Conservation (phyloP, 2,797 vertebrate genomes). For the Malacoraja senta region DNA sequence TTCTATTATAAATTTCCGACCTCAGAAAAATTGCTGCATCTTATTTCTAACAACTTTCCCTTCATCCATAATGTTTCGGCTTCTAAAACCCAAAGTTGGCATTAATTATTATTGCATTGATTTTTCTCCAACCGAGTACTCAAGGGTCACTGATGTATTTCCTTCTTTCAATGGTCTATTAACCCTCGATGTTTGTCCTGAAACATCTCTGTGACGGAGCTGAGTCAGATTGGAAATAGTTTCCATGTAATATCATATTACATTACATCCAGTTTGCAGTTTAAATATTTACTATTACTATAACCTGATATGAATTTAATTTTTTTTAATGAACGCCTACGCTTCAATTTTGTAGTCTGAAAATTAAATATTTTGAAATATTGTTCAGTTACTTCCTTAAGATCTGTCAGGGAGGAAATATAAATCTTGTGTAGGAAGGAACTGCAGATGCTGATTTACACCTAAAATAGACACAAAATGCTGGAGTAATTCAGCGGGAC, state of each 20-base stretch:
- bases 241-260: conserved; percentile 14
- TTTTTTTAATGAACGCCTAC: not conserved
- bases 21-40: not conserved
- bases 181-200: not conserved
- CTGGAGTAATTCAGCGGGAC: too few relatives aligned
- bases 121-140: not conserved
- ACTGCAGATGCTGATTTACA: too few relatives aligned
- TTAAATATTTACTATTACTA: not conserved
- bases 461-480: too few relatives aligned
- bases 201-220: not conserved
- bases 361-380: not conserved
- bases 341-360: not conserved
- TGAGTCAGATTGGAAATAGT: not conserved
- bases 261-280: not conserved
- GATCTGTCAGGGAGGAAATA: too few relatives aligned
- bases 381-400: not conserved
- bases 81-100: not conserved
- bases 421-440: too few relatives aligned
- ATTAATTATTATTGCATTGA: not conserved
- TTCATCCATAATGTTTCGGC: not conserved
- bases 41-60: not conserved
- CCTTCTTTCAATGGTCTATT: not conserved
- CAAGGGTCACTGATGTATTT: conserved; percentile 2
- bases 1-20: not conserved
- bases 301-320: not conserved